Conservation (phyloP, 1,140 invertebrate genomes). For the Wasmannia auropunctata region DNA sequence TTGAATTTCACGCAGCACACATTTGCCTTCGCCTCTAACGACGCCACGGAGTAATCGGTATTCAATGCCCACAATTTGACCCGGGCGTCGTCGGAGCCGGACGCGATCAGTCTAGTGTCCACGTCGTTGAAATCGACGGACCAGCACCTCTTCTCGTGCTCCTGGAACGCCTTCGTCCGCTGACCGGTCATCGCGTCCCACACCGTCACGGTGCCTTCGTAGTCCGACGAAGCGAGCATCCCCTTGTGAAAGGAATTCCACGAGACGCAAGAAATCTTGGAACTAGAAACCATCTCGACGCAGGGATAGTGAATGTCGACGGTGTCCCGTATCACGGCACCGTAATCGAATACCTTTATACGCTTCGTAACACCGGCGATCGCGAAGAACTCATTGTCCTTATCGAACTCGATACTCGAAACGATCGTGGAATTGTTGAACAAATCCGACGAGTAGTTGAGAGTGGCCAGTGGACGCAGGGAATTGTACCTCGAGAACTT, state of each 20-base stretch:
- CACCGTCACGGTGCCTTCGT: constrained; percentile 96
- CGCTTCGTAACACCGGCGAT: constrained; percentile 98
- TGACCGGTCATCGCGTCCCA: constrained; percentile 96
- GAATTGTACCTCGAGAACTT: constrained; percentile 95
- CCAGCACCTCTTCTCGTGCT: constrained; percentile 99
- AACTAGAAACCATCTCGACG: constrained; percentile 96
- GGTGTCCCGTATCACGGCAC: constrained; percentile 92
- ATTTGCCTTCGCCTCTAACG: constrained; percentile 96
- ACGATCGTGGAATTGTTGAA: constrained; percentile 97
- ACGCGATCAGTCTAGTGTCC: constrained; percentile 96
- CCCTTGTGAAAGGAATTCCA: constrained; percentile 98
- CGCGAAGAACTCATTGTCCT: constrained; percentile 98
- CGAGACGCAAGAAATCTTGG: constrained; percentile 97
- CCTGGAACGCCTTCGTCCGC: constrained; percentile 91
- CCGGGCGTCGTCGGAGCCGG: constrained; percentile 97
- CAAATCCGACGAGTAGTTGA: constrained; percentile 96
- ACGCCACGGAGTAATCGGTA: constrained; percentile 94
- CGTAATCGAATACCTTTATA: constrained; percentile 98
- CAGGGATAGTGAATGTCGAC: constrained; percentile 97
- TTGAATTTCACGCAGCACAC: constrained; percentile 99
- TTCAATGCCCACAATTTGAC: constrained; percentile 98
- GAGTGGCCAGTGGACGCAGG: constrained; percentile 92
- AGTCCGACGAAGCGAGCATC: constrained; percentile 96
- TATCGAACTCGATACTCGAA: constrained; percentile 98
- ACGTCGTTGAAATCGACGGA: constrained; percentile 98